A percentile compares a stretch with the other conserved stretches of the same genome.
Evolutionary conservation across 2,888 invertebrate species (phyloP).

Genomic region (Stenolophus ochropezus): DNA sequence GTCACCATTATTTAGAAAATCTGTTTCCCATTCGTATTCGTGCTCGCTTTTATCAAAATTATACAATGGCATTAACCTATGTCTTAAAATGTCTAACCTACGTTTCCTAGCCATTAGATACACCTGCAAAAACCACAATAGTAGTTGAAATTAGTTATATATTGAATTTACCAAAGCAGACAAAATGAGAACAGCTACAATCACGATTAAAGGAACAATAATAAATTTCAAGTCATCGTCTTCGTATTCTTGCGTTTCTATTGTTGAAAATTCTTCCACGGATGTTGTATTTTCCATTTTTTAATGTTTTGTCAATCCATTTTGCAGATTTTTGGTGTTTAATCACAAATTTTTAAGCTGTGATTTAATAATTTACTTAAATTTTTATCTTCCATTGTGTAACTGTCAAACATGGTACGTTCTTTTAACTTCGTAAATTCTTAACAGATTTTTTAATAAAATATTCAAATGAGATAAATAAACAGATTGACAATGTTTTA

Average conservation of each 20-base stretch:
- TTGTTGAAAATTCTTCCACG: conserved; percentile 38
- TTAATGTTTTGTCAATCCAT: conserved; percentile 28
- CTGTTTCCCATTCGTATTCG: conserved; percentile 82
- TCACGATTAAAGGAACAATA: conserved; percentile 70
- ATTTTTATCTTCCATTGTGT: conserved; percentile 47
- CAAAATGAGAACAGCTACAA: conserved; percentile 69
- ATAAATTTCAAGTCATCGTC: conserved; percentile 66
- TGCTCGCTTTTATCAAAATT: conserved; percentile 82
- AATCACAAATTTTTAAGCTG: conserved; percentile 38
- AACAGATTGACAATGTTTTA: too few species aligned
- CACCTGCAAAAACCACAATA: conserved; percentile 70
- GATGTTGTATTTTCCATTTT: conserved; percentile 44
- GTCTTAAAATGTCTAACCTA: conserved; percentile 77
- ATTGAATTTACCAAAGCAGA: conserved; percentile 69
- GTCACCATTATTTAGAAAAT: conserved; percentile 73
- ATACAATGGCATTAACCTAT: conserved; percentile 80
- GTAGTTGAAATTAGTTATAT: not conserved
- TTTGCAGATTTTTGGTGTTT: not conserved
- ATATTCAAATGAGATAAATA: too few species aligned
- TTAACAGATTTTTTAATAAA: too few species aligned
- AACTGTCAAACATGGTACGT: conserved; percentile 35
- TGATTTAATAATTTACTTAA: conserved; percentile 44
- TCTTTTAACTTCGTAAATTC: too few species aligned
- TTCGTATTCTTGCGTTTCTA: conserved; percentile 4
- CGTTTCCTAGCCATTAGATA: conserved; percentile 75